Evolutionary conservation across 92 coral and sea anemone species (phyloP), one percentile per base, ranked within the genome.

Genomic region (Ricordea florida): DNA sequence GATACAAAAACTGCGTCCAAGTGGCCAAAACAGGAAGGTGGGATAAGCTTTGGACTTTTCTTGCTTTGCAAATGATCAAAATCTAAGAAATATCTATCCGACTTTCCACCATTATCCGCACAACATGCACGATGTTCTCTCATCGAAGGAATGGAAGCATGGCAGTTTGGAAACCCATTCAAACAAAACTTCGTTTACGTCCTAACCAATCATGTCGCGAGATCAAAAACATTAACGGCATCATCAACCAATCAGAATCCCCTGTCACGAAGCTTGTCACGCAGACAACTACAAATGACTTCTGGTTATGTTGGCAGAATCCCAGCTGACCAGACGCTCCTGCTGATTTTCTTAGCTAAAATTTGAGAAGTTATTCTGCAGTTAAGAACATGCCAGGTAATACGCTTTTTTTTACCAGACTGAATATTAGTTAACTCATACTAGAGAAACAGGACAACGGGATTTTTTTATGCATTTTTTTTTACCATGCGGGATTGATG

Each of bases 161-260:
- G 87, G 21, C 87, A 81, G 91, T 86, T 86, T 78, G 76, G 66
- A 67, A 83, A 74, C 85, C 60, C 96, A 67, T 91, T 91, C 97
- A 91, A 91, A 90, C 81, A 77, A 83, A n/a, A 71, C 75, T 79
- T 87, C 92, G 72, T 69, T 49, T 62, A 41, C 29, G 51, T 51
- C 45, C 52, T 41, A 76, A 79, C 92, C 88, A 87, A 86, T 82
- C 81, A 82, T 20, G 85, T 37, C 44, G 41, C 70, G n/a, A 10
- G 49, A 74, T 40, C 15, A 28, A 21, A 16, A 44, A 20, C 22
- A n/a, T 17, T 40, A 52, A 24, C 70, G 65, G 27, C 28, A 21
- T 21, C 7, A 14, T 41, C 28, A n/a, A 66, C 84, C 84, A 78
- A 78, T 78, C 69, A 78, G 44, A 66, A 41, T 21, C 27, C 44